Base-by-base conservation (phyloP, 64 coral and sea anemone species). In the Stylophora pistillata region DNA sequence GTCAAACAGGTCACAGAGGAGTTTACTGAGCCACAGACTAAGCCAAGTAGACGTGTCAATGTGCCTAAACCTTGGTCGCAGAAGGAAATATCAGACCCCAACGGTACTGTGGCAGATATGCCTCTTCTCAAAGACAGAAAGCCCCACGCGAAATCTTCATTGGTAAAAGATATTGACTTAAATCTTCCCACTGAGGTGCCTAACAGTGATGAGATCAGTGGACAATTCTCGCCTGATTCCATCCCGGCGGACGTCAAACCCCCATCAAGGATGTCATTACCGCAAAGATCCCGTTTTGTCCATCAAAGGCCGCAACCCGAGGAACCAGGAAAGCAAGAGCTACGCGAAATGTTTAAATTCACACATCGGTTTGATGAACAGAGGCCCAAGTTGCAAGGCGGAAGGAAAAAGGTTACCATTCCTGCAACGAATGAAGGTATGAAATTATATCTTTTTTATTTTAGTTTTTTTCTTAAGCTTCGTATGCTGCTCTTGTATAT, bases 1-100 rank as follows among this genome's bases (percentile, higher is more conserved):
- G 90, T 76, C 13, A 79, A 92, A 86, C 73, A 92, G 31, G 90
- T 92, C 11, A 85, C 83, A 23, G 55, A 76, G 13, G 68, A 85
- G 13, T 65, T 92, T 21, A 74, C n/a, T 13, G 53, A 58, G 27
- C 13, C 37, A 25, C 16, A 74, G 74, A 25, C 71, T 70, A 74
- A 87, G 53, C 71, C 85, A 28, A 58, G 70, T 15, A 58, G 71
- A 55, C 71, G 57, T 34, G 71, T 87, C n/a, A 55, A 21, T 10
- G 85, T 58, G 9, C 71, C 70, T 27, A 87, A 74, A 73, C 9
- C 85, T 1, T 13, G 56, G 5, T 11, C 5, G 9, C 27, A 37
- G 16, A 71, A 20, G 10, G 28, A 31, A 29, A 71, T 74, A 65
- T 55, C 26, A 10, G 68, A 18, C 13, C 18, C 41, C 6, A 33